Evolutionary conservation across 2,113 vertebrate genomes (phyloP).

Genomic region (Rhabdornis inornatus): DNA sequence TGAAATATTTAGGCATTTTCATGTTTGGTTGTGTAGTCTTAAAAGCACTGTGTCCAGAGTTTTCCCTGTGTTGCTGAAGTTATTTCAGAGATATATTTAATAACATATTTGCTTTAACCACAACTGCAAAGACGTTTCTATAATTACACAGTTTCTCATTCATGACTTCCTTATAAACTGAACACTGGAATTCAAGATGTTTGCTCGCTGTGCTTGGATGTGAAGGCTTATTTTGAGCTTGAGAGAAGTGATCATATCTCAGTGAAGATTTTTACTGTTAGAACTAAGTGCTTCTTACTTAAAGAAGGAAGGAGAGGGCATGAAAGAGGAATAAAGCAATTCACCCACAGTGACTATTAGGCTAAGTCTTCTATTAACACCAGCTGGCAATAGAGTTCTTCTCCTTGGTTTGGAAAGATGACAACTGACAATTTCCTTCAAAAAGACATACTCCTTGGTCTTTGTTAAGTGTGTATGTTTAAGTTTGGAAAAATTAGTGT

Average conservation of each 20-base stretch:
- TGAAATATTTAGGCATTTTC: not conserved
- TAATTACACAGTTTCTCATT: slow-evolving; percentile 3
- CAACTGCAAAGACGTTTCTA: not conserved
- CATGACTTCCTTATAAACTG: not conserved
- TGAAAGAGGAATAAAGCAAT: not conserved
- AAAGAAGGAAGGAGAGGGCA: not conserved
- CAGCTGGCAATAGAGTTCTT: not conserved
- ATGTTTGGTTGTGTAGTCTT: not conserved
- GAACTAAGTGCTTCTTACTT: not conserved
- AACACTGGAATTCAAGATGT: not conserved
- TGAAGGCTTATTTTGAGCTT: not conserved
- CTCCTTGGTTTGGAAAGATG: not conserved
- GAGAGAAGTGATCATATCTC: not conserved
- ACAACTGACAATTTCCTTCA: not conserved
- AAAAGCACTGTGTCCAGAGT: not conserved
- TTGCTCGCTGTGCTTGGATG: not conserved
- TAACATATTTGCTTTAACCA: not conserved
- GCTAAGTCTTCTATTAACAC: not conserved
- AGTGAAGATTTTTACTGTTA: not conserved
- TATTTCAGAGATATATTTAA: not conserved
- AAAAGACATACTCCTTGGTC: not conserved
- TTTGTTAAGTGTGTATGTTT: not conserved
- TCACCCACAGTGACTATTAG: not conserved
- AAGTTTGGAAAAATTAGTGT: not conserved
- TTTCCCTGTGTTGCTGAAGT: not conserved